Conservation (phyloP, 2,113 vertebrate species). For the Platichthys stellatus region DNA sequence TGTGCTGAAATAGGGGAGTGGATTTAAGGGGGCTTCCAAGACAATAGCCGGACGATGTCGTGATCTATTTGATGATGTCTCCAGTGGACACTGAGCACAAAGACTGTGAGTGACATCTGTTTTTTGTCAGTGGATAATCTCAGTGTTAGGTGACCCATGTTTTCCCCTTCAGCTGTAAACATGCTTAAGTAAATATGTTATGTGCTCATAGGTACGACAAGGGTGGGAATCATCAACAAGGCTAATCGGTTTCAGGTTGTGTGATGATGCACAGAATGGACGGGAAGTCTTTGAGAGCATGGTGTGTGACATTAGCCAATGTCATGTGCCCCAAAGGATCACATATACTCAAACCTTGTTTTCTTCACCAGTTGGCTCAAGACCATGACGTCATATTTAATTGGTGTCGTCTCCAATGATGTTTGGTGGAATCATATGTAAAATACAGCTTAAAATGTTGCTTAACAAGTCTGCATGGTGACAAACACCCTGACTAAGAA, state of each 20-base stretch:
- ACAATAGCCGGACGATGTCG: constrained; percentile 37
- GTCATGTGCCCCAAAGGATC: constrained; percentile 30
- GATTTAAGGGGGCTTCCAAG: constrained; percentile 23
- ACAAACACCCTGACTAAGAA: constrained; percentile 12
- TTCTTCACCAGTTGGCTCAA: background rate
- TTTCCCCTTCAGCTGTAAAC: constrained; percentile 60
- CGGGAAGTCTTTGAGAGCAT: constrained; percentile 22
- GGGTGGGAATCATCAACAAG: constrained; percentile 49
- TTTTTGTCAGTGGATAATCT: constrained; percentile 40
- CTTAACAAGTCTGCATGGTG: background rate
- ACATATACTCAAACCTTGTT: background rate
- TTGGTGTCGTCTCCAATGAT: background rate
- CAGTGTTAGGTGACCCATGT: constrained; percentile 25
- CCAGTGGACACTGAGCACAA: constrained; percentile 31
- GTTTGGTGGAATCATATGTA: background rate
- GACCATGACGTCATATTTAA: background rate
- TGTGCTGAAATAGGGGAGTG: constrained; percentile 1
- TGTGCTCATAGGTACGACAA: constrained; percentile 46
- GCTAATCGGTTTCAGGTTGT: constrained; percentile 49
- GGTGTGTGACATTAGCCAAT: constrained; percentile 38
- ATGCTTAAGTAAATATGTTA: constrained; percentile 58
- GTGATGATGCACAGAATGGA: constrained; percentile 40
- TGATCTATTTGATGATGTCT: constrained; percentile 42
- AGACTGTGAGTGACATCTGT: constrained; percentile 32
- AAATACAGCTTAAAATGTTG: background rate